Evolutionary conservation across 2,113 vertebrate genomes (phyloP).

Genomic region (Eretmochelys imbricata): DNA sequence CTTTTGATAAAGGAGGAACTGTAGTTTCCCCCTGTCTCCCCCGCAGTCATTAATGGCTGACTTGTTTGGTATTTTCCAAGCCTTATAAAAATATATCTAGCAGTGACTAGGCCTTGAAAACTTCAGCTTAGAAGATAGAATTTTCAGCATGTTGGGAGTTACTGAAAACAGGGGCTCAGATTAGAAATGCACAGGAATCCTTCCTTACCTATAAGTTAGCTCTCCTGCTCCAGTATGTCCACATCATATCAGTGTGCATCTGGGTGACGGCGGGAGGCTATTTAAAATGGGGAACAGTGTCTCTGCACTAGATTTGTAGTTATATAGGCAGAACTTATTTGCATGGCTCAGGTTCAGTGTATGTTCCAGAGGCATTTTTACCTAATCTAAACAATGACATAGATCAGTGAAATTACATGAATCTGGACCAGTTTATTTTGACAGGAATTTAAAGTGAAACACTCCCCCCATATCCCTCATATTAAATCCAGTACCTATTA

Average conservation of each 20-base stretch:
- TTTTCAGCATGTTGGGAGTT: neutral
- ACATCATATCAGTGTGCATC: neutral
- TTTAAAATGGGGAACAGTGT: neutral
- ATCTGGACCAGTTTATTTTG: neutral
- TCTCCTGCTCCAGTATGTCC: neutral
- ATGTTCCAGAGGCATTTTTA: neutral
- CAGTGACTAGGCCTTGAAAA: neutral
- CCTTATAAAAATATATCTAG: neutral
- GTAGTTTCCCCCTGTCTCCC: neutral
- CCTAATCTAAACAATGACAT: neutral
- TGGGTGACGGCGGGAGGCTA: neutral
- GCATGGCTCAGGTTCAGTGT: neutral
- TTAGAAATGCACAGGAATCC: neutral
- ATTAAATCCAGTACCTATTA: neutral
- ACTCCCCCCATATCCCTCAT: neutral
- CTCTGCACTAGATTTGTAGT: neutral
- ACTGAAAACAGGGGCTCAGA: neutral
- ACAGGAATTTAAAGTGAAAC: neutral
- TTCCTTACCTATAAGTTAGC: neutral
- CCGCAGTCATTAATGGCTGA: neutral
- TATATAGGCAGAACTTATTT: neutral
- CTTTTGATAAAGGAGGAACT: neutral
- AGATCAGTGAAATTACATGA: neutral
- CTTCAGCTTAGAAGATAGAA: too few species aligned
- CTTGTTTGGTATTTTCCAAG: neutral